Evolutionary conservation across 1,140 invertebrate genomes (phyloP).

Genomic region (Zaprionus ornatus): DNA sequence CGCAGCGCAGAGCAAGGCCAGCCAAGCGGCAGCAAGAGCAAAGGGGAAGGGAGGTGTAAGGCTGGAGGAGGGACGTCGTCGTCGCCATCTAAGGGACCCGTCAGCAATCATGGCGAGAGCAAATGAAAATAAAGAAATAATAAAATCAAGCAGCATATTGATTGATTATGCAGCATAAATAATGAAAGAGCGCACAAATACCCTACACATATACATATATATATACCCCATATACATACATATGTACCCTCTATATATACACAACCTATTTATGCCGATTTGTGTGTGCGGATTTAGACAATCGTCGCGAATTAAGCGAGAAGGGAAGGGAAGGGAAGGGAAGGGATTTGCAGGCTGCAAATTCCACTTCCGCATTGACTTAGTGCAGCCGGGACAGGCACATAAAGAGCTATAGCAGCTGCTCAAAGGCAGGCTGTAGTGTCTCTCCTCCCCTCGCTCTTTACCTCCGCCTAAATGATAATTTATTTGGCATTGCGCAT

Average conservation of each 20-base stretch:
- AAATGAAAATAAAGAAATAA: conserved; percentile 79
- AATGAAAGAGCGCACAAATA: conserved; percentile 56
- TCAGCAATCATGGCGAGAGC: conserved; percentile 76
- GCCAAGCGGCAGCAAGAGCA: conserved; percentile 17
- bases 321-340: not conserved
- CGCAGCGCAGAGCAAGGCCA: conserved; percentile 23
- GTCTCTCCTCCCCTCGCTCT: not conserved
- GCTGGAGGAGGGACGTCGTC: conserved; percentile 10
- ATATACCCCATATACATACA: not conserved
- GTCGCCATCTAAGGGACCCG: conserved; percentile 50
- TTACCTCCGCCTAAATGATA: conserved; percentile 48
- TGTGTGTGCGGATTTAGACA: conserved; percentile 7
- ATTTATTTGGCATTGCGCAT: conserved; percentile 79
- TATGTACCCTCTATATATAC: not conserved
- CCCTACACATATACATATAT: not conserved
- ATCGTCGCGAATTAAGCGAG: not conserved
- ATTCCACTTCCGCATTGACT: not conserved
- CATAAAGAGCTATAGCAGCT: not conserved
- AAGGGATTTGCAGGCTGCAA: conserved; percentile 2
- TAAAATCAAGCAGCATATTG: conserved; percentile 81
- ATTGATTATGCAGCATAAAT: conserved; percentile 78
- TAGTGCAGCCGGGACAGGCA: not conserved
- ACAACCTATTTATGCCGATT: not conserved
- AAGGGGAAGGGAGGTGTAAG: too few relatives aligned
- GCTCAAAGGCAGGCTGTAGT: not conserved